Evolutionary conservation across 2,797 vertebrate species (phyloP).

Genomic region (Acipenser ruthenus): DNA sequence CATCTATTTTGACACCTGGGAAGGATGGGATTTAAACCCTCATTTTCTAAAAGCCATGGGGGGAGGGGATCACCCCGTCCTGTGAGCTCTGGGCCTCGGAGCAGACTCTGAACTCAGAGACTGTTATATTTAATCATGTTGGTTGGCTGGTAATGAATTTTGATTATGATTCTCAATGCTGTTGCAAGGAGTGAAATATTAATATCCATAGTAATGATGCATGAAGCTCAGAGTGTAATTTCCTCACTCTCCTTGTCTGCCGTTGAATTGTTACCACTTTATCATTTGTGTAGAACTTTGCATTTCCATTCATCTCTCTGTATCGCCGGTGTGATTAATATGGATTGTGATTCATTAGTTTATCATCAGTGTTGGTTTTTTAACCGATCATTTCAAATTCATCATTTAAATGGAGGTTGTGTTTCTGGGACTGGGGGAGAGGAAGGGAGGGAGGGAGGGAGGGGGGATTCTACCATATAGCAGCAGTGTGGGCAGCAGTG

Average conservation of each 20-base stretch:
- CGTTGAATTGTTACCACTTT: slow-evolving; percentile 97
- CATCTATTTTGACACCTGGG: background rate
- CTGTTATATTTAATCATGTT: slow-evolving; percentile 98
- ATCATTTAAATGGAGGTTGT: slow-evolving; percentile 39
- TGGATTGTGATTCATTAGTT: slow-evolving; percentile 95
- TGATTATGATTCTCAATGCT: slow-evolving; percentile 95
- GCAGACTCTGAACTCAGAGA: slow-evolving; percentile 66
- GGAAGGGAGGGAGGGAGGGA: background rate
- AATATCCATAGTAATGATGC: slow-evolving; percentile 99
- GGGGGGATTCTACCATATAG: too few species aligned
- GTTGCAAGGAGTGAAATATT: slow-evolving; percentile 84
- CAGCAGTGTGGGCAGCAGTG: too few species aligned
- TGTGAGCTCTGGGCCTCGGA: slow-evolving; percentile 46
- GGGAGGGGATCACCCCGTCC: slow-evolving; percentile 40
- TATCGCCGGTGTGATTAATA: slow-evolving; percentile 91
- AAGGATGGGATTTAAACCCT: slow-evolving; percentile 31
- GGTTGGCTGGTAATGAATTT: slow-evolving; percentile 96
- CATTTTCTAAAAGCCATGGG: slow-evolving; percentile 27
- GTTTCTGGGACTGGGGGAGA: slow-evolving; percentile 11
- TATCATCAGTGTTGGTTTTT: slow-evolving; percentile 94
- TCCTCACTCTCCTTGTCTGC: slow-evolving; percentile 89
- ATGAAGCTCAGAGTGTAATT: slow-evolving; percentile 97
- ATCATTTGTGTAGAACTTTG: slow-evolving; percentile 97
- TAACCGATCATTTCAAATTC: slow-evolving; percentile 83
- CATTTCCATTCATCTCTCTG: slow-evolving; percentile 94